Conservation (phyloP, 2,888 invertebrate genomes). For the Tiliacea aurago region DNA sequence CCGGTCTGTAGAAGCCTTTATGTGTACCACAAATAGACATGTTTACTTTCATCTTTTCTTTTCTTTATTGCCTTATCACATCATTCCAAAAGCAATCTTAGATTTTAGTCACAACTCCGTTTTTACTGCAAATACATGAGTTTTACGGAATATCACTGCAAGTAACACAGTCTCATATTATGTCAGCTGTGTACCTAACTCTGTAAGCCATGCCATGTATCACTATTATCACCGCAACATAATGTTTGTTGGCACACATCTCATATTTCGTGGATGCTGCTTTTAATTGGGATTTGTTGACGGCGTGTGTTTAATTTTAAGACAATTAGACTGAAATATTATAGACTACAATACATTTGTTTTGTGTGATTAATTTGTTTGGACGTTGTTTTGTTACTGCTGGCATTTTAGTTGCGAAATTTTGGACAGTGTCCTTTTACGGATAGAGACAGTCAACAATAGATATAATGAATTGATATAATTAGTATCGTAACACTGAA, state of each 20-base stretch:
- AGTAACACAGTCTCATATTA: neutral
- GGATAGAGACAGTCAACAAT: too few relatives aligned
- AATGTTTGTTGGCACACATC: constrained; percentile 24
- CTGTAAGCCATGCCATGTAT: constrained; percentile 20
- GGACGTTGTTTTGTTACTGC: constrained; percentile 1
- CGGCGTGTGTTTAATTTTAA: constrained; percentile 37
- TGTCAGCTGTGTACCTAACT: neutral
- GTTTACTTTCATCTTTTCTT: too few relatives aligned
- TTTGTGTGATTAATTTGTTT: neutral
- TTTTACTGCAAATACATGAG: neutral
- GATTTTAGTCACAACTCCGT: neutral
- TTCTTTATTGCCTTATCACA: too few relatives aligned
- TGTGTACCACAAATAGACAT: too few relatives aligned
- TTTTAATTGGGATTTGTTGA: constrained; percentile 50
- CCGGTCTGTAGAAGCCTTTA: too few relatives aligned
- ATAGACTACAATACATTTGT: constrained; percentile 5
- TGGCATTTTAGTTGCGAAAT: neutral
- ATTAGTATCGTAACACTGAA: too few relatives aligned
- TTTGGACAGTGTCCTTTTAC: neutral
- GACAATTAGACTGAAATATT: constrained; percentile 18
- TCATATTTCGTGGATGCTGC: constrained; percentile 25
- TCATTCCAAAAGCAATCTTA: too few relatives aligned
- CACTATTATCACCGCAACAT: constrained; percentile 39
- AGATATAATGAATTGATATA: too few relatives aligned
- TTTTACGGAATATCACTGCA: neutral